Evolutionary conservation across 2,113 vertebrate genomes (phyloP), one percentile per base, ranked within the genome.

Genomic region (Chitala chitala): DNA sequence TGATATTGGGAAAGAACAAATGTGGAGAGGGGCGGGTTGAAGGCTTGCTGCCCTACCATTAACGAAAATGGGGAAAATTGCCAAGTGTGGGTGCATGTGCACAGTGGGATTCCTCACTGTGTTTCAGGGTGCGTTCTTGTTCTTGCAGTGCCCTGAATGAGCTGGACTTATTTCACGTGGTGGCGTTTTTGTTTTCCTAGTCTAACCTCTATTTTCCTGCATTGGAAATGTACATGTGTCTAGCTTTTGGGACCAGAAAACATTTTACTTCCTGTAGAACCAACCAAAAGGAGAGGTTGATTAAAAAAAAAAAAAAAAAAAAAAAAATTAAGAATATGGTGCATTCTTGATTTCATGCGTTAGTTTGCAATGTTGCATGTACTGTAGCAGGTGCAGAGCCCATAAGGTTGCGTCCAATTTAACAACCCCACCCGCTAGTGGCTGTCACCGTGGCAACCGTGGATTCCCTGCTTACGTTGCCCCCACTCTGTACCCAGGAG

Each of bases 401-500:
- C 71, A 75, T 81, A 82, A 83, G 79, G 78, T 75, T 78, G 84
- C 86, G 85, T 84, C 85, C 82, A 84, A 78, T 84, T 79, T 85
- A 81, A 89, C 85, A 86, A 81, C 74, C 72, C 82, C 58, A 78
- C 75, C 84, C 82, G 82, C 83, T 74, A 66, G 82, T 85, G 78
- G 78, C 77, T 82, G 84, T 89, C 82, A 78, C 87, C 87, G 88
- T 89, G 84, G 87, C 87, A 82, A 91, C 89, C 81, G 78, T 82
- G 80, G 85, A 83, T 85, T 87, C 83, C 84, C 61, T 64, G 20
- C 20, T 72, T 82, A 76, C 79, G 76, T 79, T 82, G 33, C 80
- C 80, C 71, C 69, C 82, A 78, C 51, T 42, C 79, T 77, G 81
- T 26, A 12, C 17, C 73, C 29, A 63, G 44, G 33, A 51, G 68